Evolutionary conservation across 2,113 vertebrate genomes (phyloP).

Genomic region (Psilopogon haemacephalus): DNA sequence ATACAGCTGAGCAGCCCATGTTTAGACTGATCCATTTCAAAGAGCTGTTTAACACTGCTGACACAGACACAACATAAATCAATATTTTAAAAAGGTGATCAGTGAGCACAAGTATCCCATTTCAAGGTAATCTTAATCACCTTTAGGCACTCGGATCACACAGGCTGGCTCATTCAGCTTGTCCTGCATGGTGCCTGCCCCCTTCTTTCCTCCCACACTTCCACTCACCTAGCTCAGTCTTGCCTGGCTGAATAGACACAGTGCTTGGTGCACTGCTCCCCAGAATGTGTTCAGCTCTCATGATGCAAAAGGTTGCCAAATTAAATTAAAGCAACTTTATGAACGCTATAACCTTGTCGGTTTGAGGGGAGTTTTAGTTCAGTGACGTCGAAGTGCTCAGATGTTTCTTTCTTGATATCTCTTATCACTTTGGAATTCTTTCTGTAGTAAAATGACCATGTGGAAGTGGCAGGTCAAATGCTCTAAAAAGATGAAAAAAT

Average conservation of each 20-base stretch:
- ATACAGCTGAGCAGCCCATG: neutral
- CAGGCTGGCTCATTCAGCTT: neutral
- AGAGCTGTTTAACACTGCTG: neutral
- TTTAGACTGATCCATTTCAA: constrained; percentile 28
- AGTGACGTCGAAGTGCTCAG: too few species aligned
- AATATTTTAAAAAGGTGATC: neutral
- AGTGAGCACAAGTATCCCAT: neutral
- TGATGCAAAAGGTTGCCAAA: too few species aligned
- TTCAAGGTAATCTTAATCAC: constrained; percentile 40
- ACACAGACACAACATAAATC: constrained; percentile 37
- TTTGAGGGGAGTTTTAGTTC: too few species aligned
- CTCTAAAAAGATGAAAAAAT: too few species aligned
- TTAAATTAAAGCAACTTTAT: too few species aligned
- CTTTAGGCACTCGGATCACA: neutral
- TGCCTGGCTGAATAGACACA: neutral
- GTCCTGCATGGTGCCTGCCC: neutral
- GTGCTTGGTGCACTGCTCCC: too few species aligned
- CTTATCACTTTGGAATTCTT: too few species aligned
- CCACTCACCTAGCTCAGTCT: neutral
- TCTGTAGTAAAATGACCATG: too few species aligned
- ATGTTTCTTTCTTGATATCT: too few species aligned
- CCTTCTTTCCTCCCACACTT: neutral
- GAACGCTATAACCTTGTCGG: too few species aligned
- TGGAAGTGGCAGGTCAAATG: too few species aligned
- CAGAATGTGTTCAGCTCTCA: too few species aligned